phyloP scores from a whole-genome alignment of 2,888 invertebrate species.

The Chymomyza procnemis region DNA sequence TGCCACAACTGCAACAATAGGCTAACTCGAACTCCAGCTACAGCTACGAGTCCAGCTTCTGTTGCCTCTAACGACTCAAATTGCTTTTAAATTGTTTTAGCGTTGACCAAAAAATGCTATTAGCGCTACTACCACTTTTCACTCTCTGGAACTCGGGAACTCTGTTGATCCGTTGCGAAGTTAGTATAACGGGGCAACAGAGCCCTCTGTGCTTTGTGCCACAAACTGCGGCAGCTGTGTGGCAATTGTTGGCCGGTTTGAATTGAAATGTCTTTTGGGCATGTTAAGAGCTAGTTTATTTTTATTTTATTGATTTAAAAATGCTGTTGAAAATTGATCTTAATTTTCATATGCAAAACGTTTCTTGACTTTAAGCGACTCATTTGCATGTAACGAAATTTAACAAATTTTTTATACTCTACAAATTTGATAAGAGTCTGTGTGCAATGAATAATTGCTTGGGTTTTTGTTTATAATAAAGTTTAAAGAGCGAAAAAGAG shows the following conservation, averaged over 20 bases:
- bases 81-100: slow-evolving; percentile 70
- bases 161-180: too few species aligned
- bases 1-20: too few species aligned
- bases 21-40: background rate
- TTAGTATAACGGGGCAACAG: background rate
- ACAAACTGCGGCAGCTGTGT: slow-evolving; percentile 12
- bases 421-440: background rate
- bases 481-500: too few species aligned
- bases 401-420: background rate
- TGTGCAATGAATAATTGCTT: too few species aligned
- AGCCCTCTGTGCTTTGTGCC: background rate
- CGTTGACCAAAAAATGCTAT: slow-evolving; percentile 32
- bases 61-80: slow-evolving; percentile 46
- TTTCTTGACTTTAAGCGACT: slow-evolving; percentile 20
- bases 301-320: slow-evolving; percentile 53
- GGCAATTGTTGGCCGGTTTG: slow-evolving; percentile 30
- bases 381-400: slow-evolving; percentile 39
- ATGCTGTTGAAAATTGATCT: slow-evolving; percentile 53
- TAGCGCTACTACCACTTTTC: background rate
- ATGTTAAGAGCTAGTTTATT: slow-evolving; percentile 18
- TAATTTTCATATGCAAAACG: slow-evolving; percentile 42
- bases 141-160: background rate
- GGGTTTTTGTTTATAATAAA: too few species aligned
- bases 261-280: slow-evolving; percentile 63
- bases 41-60: background rate